Percentiles rank a stretch among this genome's conserved stretches.
Evolutionary conservation across 2,797 vertebrate species (phyloP).

Genomic region (Neopelma chrysocephalum): DNA sequence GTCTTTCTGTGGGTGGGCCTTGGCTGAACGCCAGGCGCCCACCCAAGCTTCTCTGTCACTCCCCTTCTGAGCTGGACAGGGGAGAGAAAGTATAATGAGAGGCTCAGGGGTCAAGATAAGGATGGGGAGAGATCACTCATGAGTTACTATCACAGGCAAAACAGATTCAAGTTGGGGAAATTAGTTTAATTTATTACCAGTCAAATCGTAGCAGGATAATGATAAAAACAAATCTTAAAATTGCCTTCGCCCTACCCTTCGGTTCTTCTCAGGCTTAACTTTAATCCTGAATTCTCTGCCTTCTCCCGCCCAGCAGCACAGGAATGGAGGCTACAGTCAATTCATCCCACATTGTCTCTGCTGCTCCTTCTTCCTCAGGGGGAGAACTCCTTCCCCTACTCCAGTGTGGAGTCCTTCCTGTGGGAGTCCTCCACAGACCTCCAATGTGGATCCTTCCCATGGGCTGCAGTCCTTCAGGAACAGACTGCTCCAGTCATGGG

Average conservation of each 20-base stretch:
- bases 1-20: neutral
- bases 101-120: neutral
- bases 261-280: neutral
- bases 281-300: neutral
- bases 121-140: neutral
- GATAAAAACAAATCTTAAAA: neutral
- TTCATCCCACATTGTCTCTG: neutral
- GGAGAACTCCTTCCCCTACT: neutral
- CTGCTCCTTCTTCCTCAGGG: neutral
- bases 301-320: neutral
- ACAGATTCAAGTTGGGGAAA: neutral
- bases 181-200: neutral
- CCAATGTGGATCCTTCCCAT: neutral
- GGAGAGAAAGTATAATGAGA: neutral
- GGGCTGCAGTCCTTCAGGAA: neutral
- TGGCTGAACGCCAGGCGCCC: accelerated
- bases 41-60: neutral
- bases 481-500: neutral
- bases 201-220: neutral
- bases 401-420: neutral
- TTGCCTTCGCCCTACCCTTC: neutral
- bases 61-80: neutral
- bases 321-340: neutral
- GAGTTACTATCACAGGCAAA: neutral
- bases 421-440: neutral